phyloP scores from a whole-genome alignment of 2,797 vertebrate genomes.

The Diplodus sargus region DNA sequence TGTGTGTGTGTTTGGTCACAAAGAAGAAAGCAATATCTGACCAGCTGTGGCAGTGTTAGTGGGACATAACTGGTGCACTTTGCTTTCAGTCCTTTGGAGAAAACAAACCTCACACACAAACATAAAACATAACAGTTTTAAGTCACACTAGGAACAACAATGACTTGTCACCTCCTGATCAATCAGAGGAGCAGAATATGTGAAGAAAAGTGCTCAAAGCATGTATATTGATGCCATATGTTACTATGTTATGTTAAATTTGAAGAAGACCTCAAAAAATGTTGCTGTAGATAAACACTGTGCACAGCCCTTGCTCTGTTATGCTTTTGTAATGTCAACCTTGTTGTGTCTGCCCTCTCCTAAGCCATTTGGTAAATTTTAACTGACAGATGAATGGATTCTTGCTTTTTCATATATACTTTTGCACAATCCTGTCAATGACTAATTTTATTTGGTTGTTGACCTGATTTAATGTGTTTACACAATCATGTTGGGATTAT shows the following conservation, averaged over 20 bases:
- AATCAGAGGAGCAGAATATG: not conserved
- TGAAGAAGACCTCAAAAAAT: not conserved
- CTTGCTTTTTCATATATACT: constrained; percentile 4
- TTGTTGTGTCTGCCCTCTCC: constrained; percentile 16
- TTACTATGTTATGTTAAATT: not conserved
- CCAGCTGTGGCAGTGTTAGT: constrained; percentile 30
- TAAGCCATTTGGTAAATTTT: constrained; percentile 15
- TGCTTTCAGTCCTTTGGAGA: not conserved
- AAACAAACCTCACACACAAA: not conserved
- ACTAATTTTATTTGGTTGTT: no score
- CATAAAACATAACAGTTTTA: not conserved
- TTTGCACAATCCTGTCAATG: no score
- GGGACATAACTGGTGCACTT: not conserved
- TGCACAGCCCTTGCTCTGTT: not conserved
- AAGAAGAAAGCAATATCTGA: constrained; percentile 35
- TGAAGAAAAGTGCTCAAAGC: not conserved
- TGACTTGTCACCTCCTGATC: not conserved
- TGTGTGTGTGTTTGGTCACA: constrained; percentile 26
- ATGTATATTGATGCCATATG: not conserved
- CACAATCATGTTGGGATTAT: no score
- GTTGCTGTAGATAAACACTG: not conserved
- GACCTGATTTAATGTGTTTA: no score
- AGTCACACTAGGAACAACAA: not conserved
- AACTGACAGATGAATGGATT: constrained; percentile 5
- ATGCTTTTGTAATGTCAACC: not conserved